These are phyloP conservation scores for Enteromius thamalakanensis DNA, from an alignment of 2,797 vertebrate genomes.

Conservation along the genomic window DNA sequence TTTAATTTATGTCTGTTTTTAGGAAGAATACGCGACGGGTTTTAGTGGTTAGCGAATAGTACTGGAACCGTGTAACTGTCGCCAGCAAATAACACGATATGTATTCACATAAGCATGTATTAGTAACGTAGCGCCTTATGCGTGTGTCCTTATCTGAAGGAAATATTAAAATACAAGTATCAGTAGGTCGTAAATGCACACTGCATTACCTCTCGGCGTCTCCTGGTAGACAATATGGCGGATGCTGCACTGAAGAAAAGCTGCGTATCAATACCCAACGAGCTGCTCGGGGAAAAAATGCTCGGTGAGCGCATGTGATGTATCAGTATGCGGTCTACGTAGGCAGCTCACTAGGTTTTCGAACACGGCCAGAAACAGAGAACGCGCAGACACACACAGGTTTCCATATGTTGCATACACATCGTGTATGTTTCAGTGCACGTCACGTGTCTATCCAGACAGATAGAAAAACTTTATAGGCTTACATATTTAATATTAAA, in stretches of 20 bases:
- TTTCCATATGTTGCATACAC: not conserved
- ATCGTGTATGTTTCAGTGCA: not conserved
- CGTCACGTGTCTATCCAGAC: not conserved
- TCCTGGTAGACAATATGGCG: constrained; percentile 85
- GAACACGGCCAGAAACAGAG: not conserved
- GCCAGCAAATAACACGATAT: not conserved
- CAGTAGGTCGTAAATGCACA: constrained; percentile 27
- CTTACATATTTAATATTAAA: not conserved
- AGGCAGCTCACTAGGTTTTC: not conserved
- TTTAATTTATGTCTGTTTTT: not conserved
- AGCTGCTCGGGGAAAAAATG: not conserved
- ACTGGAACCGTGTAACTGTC: constrained; percentile 14
- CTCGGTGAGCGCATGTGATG: not conserved
- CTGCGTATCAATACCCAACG: not conserved
- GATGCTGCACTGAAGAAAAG: constrained; percentile 73
- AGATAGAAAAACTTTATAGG: too few species aligned
- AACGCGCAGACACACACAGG: not conserved
- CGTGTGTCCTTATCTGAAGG: not conserved
- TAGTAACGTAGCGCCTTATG: not conserved
- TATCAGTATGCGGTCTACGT: not conserved
- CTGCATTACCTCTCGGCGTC: constrained; percentile 80
- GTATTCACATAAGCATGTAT: not conserved
- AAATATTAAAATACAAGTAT: not conserved
- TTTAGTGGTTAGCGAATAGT: constrained; percentile 35
- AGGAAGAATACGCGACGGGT: constrained; percentile 14